Percentiles rank a stretch among this genome's conserved stretches.
Evolutionary conservation across 2,797 vertebrate species (phyloP).

Genomic region (Rhinatrema bivittatum): DNA sequence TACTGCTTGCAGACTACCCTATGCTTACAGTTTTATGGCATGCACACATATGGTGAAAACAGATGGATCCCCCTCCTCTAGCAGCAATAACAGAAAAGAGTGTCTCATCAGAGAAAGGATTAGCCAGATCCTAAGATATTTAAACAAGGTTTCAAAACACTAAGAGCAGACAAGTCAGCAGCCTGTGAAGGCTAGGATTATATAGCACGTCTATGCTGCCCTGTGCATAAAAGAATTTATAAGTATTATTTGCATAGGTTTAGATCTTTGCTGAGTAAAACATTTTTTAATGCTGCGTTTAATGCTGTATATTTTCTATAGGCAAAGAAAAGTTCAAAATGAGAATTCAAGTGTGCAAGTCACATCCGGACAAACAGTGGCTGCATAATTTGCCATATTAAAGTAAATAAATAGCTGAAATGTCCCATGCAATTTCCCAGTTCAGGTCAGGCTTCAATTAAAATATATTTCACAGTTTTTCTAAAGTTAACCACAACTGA

Average conservation of each 20-base stretch:
- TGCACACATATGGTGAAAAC: conserved; percentile 65
- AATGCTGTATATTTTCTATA: too few relatives aligned
- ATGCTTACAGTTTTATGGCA: conserved; percentile 57
- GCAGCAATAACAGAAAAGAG: too few relatives aligned
- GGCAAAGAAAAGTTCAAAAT: too few relatives aligned
- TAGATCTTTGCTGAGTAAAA: background rate
- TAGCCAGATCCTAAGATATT: conserved; percentile 56
- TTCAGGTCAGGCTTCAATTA: too few relatives aligned
- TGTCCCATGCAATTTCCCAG: too few relatives aligned
- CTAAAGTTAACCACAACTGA: too few relatives aligned
- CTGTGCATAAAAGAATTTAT: conserved; percentile 8
- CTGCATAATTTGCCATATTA: too few relatives aligned
- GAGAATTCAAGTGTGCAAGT: too few relatives aligned
- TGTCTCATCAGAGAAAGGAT: conserved; percentile 61
- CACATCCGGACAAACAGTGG: too few relatives aligned
- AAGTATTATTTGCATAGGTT: background rate
- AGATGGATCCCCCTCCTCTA: conserved; percentile 68
- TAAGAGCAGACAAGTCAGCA: conserved; percentile 25
- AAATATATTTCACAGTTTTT: too few relatives aligned
- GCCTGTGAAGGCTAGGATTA: conserved; percentile 25
- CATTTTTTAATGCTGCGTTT: too few relatives aligned
- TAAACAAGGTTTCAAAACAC: conserved; percentile 52
- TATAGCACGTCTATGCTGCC: conserved; percentile 12
- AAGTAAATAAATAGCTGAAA: too few relatives aligned
- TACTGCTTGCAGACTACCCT: conserved; percentile 40